These are phyloP conservation scores for Patella depressa DNA, from an alignment of 2,888 invertebrate genomes.

Conservation along the genomic window DNA sequence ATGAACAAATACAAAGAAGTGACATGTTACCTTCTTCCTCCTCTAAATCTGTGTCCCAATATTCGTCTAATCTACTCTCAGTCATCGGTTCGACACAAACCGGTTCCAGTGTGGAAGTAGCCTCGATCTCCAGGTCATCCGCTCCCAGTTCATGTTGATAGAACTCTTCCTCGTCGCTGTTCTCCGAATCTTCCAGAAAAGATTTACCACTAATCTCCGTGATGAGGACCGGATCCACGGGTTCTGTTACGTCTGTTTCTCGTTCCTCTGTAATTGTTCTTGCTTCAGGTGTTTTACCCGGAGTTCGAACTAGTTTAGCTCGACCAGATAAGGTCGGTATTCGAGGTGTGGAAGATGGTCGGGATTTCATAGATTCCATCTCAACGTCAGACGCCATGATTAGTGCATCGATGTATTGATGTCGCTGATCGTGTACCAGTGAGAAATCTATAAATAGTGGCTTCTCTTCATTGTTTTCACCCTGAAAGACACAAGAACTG, in stretches of 20 bases:
- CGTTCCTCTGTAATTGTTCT: background rate
- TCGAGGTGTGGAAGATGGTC: background rate
- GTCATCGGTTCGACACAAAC: slow-evolving; percentile 17
- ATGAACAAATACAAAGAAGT: too few species aligned
- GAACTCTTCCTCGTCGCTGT: background rate
- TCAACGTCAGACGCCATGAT: too few species aligned
- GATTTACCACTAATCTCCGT: background rate
- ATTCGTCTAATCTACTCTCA: slow-evolving; percentile 23
- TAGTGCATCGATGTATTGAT: too few species aligned
- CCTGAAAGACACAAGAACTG: too few species aligned
- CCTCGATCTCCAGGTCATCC: background rate
- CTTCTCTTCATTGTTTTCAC: too few species aligned
- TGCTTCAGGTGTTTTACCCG: background rate
- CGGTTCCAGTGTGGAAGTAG: background rate
- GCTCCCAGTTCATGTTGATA: background rate
- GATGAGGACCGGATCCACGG: background rate
- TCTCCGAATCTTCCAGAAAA: background rate
- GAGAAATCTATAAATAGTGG: too few species aligned
- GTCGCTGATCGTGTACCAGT: too few species aligned
- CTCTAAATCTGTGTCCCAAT: slow-evolving; percentile 38
- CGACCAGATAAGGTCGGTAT: background rate
- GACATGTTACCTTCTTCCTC: background rate
- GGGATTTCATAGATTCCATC: background rate
- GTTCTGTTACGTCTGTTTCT: background rate
- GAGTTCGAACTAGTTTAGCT: background rate